Base-by-base conservation (phyloP, 2,113 vertebrate genomes). In the Cryptomyrus ogoouensis region DNA sequence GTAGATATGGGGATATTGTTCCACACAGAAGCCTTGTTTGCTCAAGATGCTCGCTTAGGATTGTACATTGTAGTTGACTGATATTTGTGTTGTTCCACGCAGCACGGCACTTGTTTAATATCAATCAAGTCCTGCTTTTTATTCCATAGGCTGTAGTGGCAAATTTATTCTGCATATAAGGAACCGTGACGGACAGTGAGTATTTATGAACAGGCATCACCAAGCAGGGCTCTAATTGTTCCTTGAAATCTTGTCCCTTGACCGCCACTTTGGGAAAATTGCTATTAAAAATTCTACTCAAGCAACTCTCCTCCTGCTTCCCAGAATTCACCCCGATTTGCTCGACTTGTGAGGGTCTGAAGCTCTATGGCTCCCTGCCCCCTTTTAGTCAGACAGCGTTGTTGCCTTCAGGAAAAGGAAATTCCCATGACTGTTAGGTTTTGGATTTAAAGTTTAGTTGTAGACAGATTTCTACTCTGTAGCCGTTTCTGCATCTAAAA, bases 41-140 rank as follows among this genome's bases (percentile, higher is more conserved):
- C 39, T 52, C 39, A 70, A 77, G 13, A 53, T 56, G 15, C 21
- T 74, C 17, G 15, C 62, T 50, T 77, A 88, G 66, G 35, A 83
- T 27, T 87, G 58, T 87, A 50, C 42, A 5, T 31, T 89, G 89
- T 89, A 74, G 58, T 50, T 42, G 19, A 10, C 31, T 47, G 66
- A 47, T 88, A 70, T 74, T 50, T 90, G 21, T 90, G 77, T 88
- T 49, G 84, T 87, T 90, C n/a, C 8, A 31, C 46, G 6, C 15
- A 87, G 47, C 24, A 66, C 42, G 49, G 21, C 74, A 19, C 6
- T 89, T 84, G 35, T 84, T n/a, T 5, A 31, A 90, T 17, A 44
- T 47, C 49, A 77, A 42, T 80, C n/a, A 5, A 88, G 77, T 77
- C 44, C 31, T 50, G 62, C 49, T 47, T 84, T 58, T 27, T 70